A percentile compares a stretch with the other conserved stretches of the same genome.
phyloP scores from a whole-genome alignment of 2,113 vertebrate species.

The Nesoenas mayeri region DNA sequence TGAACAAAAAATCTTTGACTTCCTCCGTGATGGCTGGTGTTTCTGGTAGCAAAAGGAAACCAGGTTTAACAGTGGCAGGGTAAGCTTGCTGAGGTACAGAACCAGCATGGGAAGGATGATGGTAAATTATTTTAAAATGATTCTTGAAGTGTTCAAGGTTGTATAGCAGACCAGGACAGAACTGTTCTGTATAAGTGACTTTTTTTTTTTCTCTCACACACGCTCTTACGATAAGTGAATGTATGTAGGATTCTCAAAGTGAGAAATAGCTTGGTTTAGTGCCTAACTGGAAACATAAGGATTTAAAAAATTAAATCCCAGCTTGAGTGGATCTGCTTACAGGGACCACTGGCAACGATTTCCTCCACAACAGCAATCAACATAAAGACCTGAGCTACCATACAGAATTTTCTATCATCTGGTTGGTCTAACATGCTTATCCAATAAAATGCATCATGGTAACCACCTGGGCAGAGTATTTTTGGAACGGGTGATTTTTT shows the following conservation, averaged over 20 bases:
- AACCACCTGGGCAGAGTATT: background rate
- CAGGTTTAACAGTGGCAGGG: background rate
- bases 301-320: background rate
- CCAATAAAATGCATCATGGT: background rate
- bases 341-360: background rate
- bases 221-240: background rate
- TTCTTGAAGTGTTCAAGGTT: background rate
- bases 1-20: slow-evolving; percentile 33
- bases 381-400: background rate
- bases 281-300: background rate
- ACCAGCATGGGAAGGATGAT: background rate
- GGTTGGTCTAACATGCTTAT: background rate
- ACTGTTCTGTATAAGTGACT: background rate
- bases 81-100: background rate
- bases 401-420: background rate
- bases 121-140: background rate
- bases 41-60: background rate
- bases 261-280: background rate
- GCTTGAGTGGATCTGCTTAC: background rate
- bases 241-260: background rate
- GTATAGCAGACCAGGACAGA: background rate
- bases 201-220: background rate
- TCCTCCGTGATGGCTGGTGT: background rate
- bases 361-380: background rate
- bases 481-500: background rate